Percentiles rank a stretch among this genome's conserved stretches.
These are phyloP conservation scores for Perizoma affinitatum DNA, from an alignment of 2,888 invertebrate genomes.

Conservation along the genomic window DNA sequence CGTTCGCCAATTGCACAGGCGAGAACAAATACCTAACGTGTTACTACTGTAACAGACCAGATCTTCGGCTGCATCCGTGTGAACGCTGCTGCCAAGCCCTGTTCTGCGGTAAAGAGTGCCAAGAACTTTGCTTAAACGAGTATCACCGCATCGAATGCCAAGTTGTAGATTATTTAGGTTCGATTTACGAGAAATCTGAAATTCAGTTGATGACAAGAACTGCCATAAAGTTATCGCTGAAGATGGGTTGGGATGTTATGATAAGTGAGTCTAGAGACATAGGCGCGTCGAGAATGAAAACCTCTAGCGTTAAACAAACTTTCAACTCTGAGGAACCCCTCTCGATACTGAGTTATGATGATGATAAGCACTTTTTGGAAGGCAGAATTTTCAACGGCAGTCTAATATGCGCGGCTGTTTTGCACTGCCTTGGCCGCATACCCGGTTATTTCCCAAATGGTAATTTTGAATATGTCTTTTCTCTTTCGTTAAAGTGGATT, in stretches of 20 bases:
- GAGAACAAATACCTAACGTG: not conserved
- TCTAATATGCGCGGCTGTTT: constrained; percentile 10
- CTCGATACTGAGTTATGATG: constrained; percentile 25
- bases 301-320: constrained; percentile 8
- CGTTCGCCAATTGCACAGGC: not conserved
- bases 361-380: not conserved
- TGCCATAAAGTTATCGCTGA: constrained; percentile 26
- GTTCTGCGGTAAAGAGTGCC: constrained; percentile 14
- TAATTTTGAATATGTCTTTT: constrained; percentile 1
- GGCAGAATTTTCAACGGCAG: constrained; percentile 20
- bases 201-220: constrained; percentile 9
- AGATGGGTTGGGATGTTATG: constrained; percentile 24
- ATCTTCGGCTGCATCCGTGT: constrained; percentile 12
- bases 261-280: constrained; percentile 22
- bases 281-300: constrained; percentile 15
- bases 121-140: constrained; percentile 4
- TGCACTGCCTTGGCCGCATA: constrained; percentile 7
- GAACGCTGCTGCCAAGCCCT: constrained; percentile 4
- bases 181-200: not conserved
- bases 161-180: not conserved
- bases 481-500: not conserved
- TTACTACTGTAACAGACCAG: constrained; percentile 14
- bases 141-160: constrained; percentile 24
- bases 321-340: constrained; percentile 17
- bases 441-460: constrained; percentile 26